Evolutionary conservation across 1,140 invertebrate genomes (phyloP).

Genomic region (Pseudomyrmex cubaensis): DNA sequence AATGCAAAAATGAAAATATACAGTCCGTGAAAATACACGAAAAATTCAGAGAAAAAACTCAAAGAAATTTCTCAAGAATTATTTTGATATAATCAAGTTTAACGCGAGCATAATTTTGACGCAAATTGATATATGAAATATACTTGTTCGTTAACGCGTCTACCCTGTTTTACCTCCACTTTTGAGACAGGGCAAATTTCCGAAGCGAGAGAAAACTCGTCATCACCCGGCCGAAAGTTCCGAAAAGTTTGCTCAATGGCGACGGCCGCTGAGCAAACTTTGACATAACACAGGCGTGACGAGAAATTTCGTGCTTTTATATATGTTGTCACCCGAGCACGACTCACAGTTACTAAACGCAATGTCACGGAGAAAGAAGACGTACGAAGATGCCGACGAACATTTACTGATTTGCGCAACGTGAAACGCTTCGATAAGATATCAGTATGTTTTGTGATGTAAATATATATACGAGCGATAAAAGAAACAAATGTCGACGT

Average conservation of each 20-base stretch:
- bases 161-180: constrained; percentile 12
- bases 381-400: constrained; percentile 5
- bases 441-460: background rate
- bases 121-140: constrained; percentile 1
- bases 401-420: constrained; percentile 28
- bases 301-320: constrained; percentile 16
- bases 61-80: background rate
- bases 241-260: constrained; percentile 1
- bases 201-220: constrained; percentile 24
- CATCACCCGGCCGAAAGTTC: background rate
- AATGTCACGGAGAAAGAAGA: background rate
- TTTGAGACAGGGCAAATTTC: constrained; percentile 1
- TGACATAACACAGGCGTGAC: constrained; percentile 4
- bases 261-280: constrained; percentile 27
- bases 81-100: no score
- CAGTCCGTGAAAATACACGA: no score
- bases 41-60: no score
- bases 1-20: no score
- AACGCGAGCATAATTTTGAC: background rate
- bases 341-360: constrained; percentile 2
- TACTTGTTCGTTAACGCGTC: constrained; percentile 10
- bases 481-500: background rate
- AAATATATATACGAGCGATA: background rate
- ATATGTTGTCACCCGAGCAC: background rate
- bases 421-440: constrained; percentile 21